Conservation (phyloP, 2,888 invertebrate species). For the Pantelozetes paolii region DNA sequence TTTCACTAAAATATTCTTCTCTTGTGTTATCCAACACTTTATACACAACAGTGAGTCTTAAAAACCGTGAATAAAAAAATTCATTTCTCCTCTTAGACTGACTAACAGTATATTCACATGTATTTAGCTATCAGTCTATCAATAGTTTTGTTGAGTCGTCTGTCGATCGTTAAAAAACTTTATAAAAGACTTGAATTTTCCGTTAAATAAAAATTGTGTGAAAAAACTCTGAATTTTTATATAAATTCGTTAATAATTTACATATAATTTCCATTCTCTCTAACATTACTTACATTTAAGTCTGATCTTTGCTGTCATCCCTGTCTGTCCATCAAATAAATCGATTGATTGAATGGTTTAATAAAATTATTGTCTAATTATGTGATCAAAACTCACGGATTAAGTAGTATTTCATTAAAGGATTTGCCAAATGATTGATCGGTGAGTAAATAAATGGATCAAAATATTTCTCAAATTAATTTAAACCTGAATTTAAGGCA, state of each 20-base stretch:
- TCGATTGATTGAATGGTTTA: neutral
- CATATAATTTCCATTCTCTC: constrained; percentile 8
- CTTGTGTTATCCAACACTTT: constrained; percentile 8
- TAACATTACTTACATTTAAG: neutral
- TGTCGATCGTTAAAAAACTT: constrained; percentile 31
- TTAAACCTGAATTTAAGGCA: neutral
- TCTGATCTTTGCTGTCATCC: no score
- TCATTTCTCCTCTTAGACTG: constrained; percentile 16
- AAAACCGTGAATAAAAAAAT: neutral
- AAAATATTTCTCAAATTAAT: neutral
- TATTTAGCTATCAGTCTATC: neutral
- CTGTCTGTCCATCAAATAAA: neutral
- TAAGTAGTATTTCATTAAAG: neutral
- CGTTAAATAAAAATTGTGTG: neutral
- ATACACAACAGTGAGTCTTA: constrained; percentile 12
- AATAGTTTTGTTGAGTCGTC: neutral
- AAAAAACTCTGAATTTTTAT: neutral
- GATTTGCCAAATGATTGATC: neutral
- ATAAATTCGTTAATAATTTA: neutral
- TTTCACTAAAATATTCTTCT: neutral
- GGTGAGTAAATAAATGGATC: neutral
- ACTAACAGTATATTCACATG: constrained; percentile 12
- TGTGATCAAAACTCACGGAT: neutral
- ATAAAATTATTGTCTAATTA: neutral
- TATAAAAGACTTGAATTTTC: constrained; percentile 1